A percentile compares a stretch with the other conserved stretches of the same genome.
Evolutionary conservation across 2,797 vertebrate species (phyloP).

Genomic region (Muscicapa comitata): DNA sequence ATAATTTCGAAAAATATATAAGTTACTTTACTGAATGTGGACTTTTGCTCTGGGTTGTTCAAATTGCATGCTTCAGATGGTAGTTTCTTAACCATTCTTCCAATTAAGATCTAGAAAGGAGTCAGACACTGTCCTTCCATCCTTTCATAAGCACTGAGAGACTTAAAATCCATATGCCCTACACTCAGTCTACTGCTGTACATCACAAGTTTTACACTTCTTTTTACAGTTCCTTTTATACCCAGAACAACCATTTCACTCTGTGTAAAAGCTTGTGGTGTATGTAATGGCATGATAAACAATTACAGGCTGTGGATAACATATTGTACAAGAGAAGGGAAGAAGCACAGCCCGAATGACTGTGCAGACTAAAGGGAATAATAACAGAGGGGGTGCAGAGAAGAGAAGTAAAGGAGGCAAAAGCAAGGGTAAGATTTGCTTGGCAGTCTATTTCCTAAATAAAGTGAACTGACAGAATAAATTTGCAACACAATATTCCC

Average conservation of each 20-base stretch:
- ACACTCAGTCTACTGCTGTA: neutral
- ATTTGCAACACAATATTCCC: neutral
- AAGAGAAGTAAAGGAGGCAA: neutral
- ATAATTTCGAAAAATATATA: neutral
- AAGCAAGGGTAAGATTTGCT: neutral
- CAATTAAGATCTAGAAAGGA: neutral
- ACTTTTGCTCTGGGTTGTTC: neutral
- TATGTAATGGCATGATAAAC: constrained; percentile 45
- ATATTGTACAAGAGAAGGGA: neutral
- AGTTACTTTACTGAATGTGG: neutral
- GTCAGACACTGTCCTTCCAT: neutral
- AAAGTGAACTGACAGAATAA: neutral
- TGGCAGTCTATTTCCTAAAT: neutral
- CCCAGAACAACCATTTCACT: neutral
- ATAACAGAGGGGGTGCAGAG: neutral
- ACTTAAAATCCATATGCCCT: neutral
- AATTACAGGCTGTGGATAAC: neutral
- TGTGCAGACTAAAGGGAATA: neutral
- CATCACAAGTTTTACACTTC: constrained; percentile 33
- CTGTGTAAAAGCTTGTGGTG: constrained; percentile 52
- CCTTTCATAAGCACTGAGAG: neutral
- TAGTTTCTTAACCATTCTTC: neutral
- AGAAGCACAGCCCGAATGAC: neutral
- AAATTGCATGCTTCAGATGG: neutral
- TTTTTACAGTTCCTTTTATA: constrained; percentile 48